These are phyloP conservation scores for Carterocephalus palaemon DNA, from an alignment of 2,888 invertebrate genomes.

Conservation along the genomic window DNA sequence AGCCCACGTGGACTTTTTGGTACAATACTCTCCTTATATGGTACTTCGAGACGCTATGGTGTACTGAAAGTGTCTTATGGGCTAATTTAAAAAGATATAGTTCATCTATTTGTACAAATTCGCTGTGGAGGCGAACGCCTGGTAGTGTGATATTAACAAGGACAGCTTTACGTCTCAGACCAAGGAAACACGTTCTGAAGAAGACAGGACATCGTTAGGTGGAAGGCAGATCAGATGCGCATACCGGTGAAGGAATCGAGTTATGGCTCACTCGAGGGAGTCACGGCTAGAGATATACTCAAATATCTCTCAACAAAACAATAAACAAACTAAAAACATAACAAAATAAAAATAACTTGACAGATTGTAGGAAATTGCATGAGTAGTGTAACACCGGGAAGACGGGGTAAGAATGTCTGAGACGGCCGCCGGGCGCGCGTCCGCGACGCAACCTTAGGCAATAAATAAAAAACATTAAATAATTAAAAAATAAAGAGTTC, in stretches of 20 bases:
- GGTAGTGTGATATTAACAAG: constrained; percentile 38
- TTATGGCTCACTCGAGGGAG: constrained; percentile 6
- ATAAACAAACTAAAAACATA: constrained; percentile 21
- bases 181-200: constrained; percentile 30
- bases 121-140: constrained; percentile 38
- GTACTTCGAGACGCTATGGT: constrained; percentile 54
- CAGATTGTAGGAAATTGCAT: too few relatives aligned
- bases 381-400: too few relatives aligned
- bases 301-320: constrained; percentile 18
- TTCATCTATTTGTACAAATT: constrained; percentile 69
- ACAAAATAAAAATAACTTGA: constrained; percentile 15
- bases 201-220: too few relatives aligned
- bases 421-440: constrained; percentile 19
- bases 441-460: constrained; percentile 52
- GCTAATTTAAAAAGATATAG: constrained; percentile 66
- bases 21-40: constrained; percentile 43
- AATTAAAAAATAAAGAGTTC: constrained; percentile 71
- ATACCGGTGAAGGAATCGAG: too few relatives aligned
- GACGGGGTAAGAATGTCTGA: too few relatives aligned
- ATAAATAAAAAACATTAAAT: constrained; percentile 73
- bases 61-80: constrained; percentile 59
- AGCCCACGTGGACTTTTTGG: constrained; percentile 48
- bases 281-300: constrained; percentile 11
- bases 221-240: too few relatives aligned
- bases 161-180: constrained; percentile 42